Evolutionary conservation across 2,888 invertebrate species (phyloP).

Genomic region (Stramonita haemastoma): DNA sequence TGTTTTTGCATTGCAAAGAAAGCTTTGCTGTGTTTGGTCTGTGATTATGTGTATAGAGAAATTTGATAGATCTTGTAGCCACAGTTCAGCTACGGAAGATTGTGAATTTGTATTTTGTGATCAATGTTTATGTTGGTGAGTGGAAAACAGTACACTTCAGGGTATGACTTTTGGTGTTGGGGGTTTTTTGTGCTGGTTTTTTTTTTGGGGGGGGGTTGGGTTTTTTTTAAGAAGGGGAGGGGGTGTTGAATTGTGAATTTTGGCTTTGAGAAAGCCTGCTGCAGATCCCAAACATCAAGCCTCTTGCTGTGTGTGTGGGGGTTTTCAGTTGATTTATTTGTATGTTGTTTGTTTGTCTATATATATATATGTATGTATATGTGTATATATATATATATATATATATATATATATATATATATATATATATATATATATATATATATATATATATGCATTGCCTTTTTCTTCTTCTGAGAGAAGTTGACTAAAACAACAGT

Average conservation of each 20-base stretch:
- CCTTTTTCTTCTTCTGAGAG: background rate
- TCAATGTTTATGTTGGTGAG: no score
- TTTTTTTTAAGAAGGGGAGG: background rate
- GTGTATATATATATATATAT: background rate
- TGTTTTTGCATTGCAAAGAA: no score
- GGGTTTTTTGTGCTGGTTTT: no score
- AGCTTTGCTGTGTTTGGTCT: background rate
- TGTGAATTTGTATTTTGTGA: background rate
- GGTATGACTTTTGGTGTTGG: background rate
- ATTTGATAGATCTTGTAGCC: background rate
- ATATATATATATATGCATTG: background rate
- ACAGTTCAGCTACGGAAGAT: background rate
- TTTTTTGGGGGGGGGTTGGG: no score
- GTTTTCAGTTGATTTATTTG: background rate
- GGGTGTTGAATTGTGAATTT: background rate
- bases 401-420: background rate
- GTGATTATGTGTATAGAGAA: background rate
- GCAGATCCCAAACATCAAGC: background rate
- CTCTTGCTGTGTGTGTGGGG: background rate
- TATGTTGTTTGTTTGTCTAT: background rate
- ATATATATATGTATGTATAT: background rate
- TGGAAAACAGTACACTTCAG: background rate
- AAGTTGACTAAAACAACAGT: background rate
- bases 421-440: background rate
- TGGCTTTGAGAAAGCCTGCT: no score